phyloP scores from a whole-genome alignment of 2,113 vertebrate species.

The Seriola quinqueradiata region DNA sequence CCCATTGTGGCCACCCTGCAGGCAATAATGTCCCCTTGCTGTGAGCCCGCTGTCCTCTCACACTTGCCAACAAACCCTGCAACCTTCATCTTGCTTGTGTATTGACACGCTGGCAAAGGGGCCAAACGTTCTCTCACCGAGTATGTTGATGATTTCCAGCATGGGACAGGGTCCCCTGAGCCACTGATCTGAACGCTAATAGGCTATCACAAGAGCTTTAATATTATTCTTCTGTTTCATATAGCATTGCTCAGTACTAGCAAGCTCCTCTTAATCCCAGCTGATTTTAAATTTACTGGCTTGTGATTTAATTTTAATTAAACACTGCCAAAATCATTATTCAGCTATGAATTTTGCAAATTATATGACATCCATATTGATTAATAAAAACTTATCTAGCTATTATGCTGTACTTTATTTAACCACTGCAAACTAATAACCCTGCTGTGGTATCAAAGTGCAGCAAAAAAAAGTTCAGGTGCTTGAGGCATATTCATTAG shows the following conservation, averaged over 20 bases:
- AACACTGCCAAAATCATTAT: not conserved
- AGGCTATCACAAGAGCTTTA: not conserved
- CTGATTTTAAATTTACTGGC: not conserved
- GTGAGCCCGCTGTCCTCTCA: conserved; percentile 60
- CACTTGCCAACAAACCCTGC: conserved; percentile 51
- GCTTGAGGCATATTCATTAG: conserved; percentile 6
- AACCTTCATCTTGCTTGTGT: conserved; percentile 43
- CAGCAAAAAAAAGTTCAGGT: not conserved
- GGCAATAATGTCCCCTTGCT: conserved; percentile 62
- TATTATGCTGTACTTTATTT: not conserved
- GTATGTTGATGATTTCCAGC: conserved; percentile 36
- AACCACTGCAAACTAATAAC: conserved; percentile 8
- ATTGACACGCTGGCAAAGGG: conserved; percentile 35
- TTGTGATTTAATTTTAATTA: not conserved
- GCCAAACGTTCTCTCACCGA: conserved; percentile 29
- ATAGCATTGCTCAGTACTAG: not conserved
- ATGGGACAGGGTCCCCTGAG: conserved; percentile 6
- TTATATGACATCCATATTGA: not conserved
- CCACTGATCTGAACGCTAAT: conserved; percentile 4
- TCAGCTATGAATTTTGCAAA: not conserved
- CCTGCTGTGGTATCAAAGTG: not conserved
- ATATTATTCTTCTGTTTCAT: not conserved
- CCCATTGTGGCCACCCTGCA: conserved; percentile 63
- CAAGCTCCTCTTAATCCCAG: not conserved
- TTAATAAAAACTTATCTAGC: not conserved